Evolutionary conservation across 2,888 invertebrate genomes (phyloP).

Genomic region (Junonia oenone): DNA sequence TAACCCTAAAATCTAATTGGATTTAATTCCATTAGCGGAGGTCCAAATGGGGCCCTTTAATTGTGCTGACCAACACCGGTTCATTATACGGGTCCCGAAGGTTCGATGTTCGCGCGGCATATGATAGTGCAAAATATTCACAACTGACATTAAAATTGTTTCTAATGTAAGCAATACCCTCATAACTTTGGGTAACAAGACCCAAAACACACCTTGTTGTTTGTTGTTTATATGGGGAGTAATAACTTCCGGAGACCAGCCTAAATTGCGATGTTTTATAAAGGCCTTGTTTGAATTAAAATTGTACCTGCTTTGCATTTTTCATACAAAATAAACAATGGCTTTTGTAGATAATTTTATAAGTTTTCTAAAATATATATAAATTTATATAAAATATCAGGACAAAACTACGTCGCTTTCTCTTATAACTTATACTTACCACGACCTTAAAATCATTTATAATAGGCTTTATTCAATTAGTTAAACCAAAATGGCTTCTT

Average conservation of each 20-base stretch:
- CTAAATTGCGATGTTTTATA: conserved; percentile 1
- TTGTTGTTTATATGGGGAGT: conserved; percentile 52
- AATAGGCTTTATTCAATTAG: no score
- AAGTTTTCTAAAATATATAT: no score
- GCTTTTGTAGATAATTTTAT: no score
- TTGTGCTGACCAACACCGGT: conserved; percentile 71
- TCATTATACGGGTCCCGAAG: conserved; percentile 53
- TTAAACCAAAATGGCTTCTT: no score
- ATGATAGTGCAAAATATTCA: conserved; percentile 36
- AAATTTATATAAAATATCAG: no score
- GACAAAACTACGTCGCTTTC: no score
- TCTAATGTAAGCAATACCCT: conserved; percentile 29
- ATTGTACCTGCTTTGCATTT: not conserved
- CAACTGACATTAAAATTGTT: conserved; percentile 48
- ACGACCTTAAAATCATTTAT: no score
- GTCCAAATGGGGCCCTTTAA: conserved; percentile 73
- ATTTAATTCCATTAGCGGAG: conserved; percentile 78
- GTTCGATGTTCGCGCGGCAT: conserved; percentile 43
- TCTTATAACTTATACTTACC: no score
- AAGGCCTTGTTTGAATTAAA: not conserved
- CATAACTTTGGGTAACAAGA: conserved; percentile 14
- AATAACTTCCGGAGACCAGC: conserved; percentile 34
- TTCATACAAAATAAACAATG: not conserved
- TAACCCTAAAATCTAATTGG: conserved; percentile 78
- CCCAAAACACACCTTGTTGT: conserved; percentile 15